Percentiles rank a stretch among this genome's conserved stretches.
Conservation (phyloP, 2,113 vertebrate species). For the Canis aureus region DNA sequence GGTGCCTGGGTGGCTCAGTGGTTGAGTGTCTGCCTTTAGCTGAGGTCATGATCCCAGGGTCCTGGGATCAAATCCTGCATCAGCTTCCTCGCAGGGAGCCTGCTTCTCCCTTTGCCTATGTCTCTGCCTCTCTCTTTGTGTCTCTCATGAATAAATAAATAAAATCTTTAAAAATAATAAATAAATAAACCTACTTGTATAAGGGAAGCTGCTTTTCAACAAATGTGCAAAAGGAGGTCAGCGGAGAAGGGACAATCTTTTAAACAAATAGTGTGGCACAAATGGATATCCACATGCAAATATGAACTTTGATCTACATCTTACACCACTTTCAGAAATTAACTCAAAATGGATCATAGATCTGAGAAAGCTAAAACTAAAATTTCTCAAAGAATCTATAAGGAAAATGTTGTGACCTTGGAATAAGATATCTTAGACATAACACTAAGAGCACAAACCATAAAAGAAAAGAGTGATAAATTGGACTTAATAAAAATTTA, state of each 20-base stretch:
- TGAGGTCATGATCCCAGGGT: too few relatives aligned
- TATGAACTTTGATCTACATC: conserved; percentile 7
- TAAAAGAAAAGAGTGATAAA: too few relatives aligned
- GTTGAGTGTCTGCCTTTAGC: too few relatives aligned
- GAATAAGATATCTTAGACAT: not conserved
- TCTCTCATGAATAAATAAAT: too few relatives aligned
- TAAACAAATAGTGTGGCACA: not conserved
- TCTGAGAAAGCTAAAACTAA: conserved; percentile 32
- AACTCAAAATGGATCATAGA: conserved; percentile 32
- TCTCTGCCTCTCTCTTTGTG: too few relatives aligned
- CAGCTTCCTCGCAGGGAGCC: too few relatives aligned
- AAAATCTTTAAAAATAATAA: too few relatives aligned
- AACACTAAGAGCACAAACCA: too few relatives aligned
- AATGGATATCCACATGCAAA: conserved; percentile 36
- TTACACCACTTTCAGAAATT: not conserved
- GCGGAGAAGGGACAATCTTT: not conserved
- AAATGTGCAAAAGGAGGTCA: not conserved
- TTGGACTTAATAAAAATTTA: too few relatives aligned
- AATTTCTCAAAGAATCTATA: not conserved
- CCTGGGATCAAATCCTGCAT: too few relatives aligned
- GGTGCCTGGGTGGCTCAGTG: too few relatives aligned
- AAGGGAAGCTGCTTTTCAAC: not conserved
- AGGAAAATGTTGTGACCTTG: not conserved
- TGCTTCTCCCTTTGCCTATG: too few relatives aligned
- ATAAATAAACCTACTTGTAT: not conserved